These are phyloP conservation scores for Sus scrofa DNA, from an alignment of 2,113 vertebrate species.

Conservation along the genomic window DNA sequence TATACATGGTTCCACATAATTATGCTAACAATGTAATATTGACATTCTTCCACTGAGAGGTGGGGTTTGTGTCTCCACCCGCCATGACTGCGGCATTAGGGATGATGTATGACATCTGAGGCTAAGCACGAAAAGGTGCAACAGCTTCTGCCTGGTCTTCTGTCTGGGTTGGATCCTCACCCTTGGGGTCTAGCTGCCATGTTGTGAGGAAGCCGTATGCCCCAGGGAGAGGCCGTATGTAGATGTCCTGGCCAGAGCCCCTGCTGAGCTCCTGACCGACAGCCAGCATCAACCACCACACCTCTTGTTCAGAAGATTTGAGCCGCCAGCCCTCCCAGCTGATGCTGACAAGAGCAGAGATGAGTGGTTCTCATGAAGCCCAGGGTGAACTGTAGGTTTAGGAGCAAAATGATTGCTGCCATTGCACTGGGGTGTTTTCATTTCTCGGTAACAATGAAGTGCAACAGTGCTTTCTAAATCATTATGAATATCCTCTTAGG, in stretches of 20 bases:
- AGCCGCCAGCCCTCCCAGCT: not conserved
- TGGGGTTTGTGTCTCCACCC: not conserved
- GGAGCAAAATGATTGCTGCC: not conserved
- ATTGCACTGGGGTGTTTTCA: not conserved
- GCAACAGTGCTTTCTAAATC: not conserved
- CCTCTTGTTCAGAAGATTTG: not conserved
- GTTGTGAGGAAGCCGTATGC: not conserved
- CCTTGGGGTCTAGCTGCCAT: not conserved
- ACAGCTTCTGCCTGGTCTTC: not conserved
- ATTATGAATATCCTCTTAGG: not conserved
- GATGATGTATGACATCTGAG: not conserved
- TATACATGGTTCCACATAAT: not conserved
- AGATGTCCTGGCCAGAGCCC: not conserved
- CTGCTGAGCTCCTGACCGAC: not conserved
- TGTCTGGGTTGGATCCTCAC: not conserved
- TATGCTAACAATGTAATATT: not conserved
- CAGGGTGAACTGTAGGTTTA: not conserved
- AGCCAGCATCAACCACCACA: not conserved
- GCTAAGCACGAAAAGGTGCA: not conserved
- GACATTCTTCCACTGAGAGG: not conserved
- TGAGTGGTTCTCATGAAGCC: not conserved
- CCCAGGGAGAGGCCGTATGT: not conserved
- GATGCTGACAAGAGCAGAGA: not conserved
- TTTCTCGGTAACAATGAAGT: not conserved
- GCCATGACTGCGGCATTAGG: not conserved